Conservation (phyloP, 1,140 invertebrate genomes). For the Achroia grisella region DNA sequence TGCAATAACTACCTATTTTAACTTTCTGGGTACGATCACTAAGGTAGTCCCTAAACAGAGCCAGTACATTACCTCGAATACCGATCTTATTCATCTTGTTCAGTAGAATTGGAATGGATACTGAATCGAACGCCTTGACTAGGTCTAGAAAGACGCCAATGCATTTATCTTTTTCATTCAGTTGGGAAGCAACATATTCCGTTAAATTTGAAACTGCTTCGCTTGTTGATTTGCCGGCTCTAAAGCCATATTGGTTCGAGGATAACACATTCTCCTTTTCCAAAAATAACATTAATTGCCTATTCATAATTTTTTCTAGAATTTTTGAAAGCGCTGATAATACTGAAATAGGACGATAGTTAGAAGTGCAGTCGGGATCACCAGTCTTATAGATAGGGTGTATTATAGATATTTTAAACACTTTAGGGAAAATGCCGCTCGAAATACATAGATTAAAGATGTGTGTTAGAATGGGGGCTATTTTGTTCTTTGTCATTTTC, state of each 20-base stretch:
- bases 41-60: background rate
- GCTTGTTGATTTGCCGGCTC: conserved; percentile 12
- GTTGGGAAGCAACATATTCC: conserved; percentile 10
- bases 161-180: conserved; percentile 5
- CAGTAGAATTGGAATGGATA: conserved; percentile 1
- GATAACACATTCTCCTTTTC: conserved; percentile 18
- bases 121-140: conserved; percentile 4
- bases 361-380: background rate
- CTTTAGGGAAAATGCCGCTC: background rate
- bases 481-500: too few species aligned
- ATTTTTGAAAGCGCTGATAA: conserved; percentile 19
- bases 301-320: conserved; percentile 19
- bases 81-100: background rate
- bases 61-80: background rate
- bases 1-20: background rate
- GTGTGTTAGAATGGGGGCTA: background rate
- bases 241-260: conserved; percentile 19
- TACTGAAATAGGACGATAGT: conserved; percentile 24
- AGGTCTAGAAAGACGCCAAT: conserved; percentile 2
- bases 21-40: background rate
- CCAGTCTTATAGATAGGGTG: conserved; percentile 3
- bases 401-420: conserved; percentile 2
- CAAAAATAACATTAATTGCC: conserved; percentile 10
- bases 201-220: conserved; percentile 12
- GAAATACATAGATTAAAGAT: background rate